phyloP scores from a whole-genome alignment of 2,888 invertebrate species.

The Synanthedon andrenaeformis region DNA sequence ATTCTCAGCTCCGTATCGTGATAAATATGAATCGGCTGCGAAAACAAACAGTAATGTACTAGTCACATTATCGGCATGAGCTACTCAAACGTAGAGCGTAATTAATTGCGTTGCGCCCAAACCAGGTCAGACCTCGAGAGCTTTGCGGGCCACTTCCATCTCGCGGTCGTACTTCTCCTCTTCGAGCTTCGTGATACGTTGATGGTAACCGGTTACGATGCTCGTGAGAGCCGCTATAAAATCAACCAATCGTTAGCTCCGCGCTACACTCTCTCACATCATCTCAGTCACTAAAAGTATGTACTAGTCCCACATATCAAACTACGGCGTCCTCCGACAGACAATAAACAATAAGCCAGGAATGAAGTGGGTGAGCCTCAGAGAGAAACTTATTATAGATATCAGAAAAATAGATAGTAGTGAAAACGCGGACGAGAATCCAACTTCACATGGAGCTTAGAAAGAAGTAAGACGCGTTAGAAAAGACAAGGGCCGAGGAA shows the following conservation, averaged over 20 bases:
- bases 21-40: constrained; percentile 53
- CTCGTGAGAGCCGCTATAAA: constrained; percentile 76
- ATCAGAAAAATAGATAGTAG: constrained; percentile 43
- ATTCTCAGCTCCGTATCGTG: constrained; percentile 48
- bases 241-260: constrained; percentile 58
- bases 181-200: constrained; percentile 85
- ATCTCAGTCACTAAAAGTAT: constrained; percentile 5
- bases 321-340: constrained; percentile 26
- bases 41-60: constrained; percentile 58
- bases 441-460: constrained; percentile 51
- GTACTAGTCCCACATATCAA: constrained; percentile 13
- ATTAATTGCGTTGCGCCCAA: constrained; percentile 45
- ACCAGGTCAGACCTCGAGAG: constrained; percentile 87
- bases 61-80: constrained; percentile 64
- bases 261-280: constrained; percentile 9
- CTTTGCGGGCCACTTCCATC: constrained; percentile 94
- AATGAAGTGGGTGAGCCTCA: constrained; percentile 35
- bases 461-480: constrained; percentile 48
- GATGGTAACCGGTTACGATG: constrained; percentile 83
- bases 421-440: constrained; percentile 38
- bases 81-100: constrained; percentile 62
- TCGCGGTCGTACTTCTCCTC: constrained; percentile 98
- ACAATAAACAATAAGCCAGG: constrained; percentile 37
- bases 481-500: constrained; percentile 31
- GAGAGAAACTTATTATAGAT: constrained; percentile 29